A percentile compares a stretch with the other conserved stretches of the same genome.
These are phyloP conservation scores for Notodonta ziczac DNA, from an alignment of 2,888 invertebrate genomes.

Conservation along the genomic window DNA sequence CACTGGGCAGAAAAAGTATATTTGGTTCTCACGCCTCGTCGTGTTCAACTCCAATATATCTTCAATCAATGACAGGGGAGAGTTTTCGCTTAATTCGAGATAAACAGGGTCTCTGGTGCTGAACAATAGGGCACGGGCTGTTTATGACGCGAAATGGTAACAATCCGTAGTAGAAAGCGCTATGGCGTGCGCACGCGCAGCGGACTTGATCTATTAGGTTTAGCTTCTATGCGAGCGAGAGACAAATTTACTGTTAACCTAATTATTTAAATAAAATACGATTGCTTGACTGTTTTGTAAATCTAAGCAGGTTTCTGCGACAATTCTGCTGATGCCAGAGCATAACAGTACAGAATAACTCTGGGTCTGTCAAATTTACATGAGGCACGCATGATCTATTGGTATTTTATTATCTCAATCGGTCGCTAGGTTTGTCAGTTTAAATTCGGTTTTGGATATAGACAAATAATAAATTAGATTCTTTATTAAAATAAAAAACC, in stretches of 20 bases:
- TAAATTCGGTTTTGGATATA: too few species aligned
- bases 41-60: not conserved
- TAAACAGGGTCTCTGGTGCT: not conserved
- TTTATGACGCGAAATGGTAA: slow-evolving; percentile 32
- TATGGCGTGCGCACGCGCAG: slow-evolving; percentile 25
- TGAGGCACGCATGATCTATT: too few species aligned
- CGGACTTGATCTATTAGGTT: not conserved
- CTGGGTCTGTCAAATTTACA: too few species aligned
- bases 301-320: too few species aligned
- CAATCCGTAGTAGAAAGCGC: slow-evolving; percentile 37
- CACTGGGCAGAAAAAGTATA: not conserved
- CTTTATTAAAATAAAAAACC: too few species aligned
- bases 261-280: too few species aligned
- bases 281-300: too few species aligned
- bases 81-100: not conserved
- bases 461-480: too few species aligned
- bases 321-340: too few species aligned
- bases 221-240: slow-evolving; percentile 2
- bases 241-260: not conserved
- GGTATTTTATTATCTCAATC: too few species aligned
- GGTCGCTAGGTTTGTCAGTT: too few species aligned
- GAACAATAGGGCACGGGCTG: slow-evolving; percentile 31
- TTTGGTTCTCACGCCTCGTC: not conserved
- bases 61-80: not conserved
- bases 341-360: too few species aligned